Base-by-base conservation (phyloP, 1,140 invertebrate genomes). In the Ceratoteleas bidentatus region DNA sequence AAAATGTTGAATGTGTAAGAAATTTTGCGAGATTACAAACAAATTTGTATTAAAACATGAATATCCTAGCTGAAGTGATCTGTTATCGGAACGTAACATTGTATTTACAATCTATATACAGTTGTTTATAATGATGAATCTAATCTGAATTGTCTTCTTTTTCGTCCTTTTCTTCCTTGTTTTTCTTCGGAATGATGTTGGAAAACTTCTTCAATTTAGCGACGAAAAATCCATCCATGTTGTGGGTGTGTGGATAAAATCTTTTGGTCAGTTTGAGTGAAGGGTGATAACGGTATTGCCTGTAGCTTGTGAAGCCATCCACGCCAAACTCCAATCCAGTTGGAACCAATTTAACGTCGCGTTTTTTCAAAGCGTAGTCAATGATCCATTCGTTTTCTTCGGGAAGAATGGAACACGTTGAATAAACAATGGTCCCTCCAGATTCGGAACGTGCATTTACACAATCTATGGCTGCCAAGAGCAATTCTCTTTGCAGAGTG, bases 181-280 rank as follows among this genome's bases (percentile, higher is more conserved):
- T 38, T 50, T 87, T 88, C 24, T 91, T 92, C 2, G 92, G 92
- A 91, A 96, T 95, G 54, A 94, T 93, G 92, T 99, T 98, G 0
- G 96, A 97, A 88, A 98, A 96, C 87, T 99, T 99, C 91, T 98
- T 98, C 0, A 99, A 89, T 93, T 99, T 99, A 4, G 98, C 98
- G 10, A 99, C 98, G 93, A 98, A 99, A 89, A 99, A 99, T 34
- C 99, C 99, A 93, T 99, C 99, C 95, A 99, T 97, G 90, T 99
- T 99, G 88, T 99, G 98, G 11, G 96, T 95, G 89, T 99, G 99
- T 3, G 99, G 99, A 92, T 99, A 99, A 92, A 98, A 99, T 73
- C 98, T 92, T 91, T 94, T 94, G 0, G 97, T 96, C 15, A 98
- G 90, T 88, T 98, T 98, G 88, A 99, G 89, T 4, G 96, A 96